Percentiles rank a stretch among this genome's conserved stretches.
phyloP scores from a whole-genome alignment of 92 coral and sea anemone species.

The Palythoa caribaeorum region DNA sequence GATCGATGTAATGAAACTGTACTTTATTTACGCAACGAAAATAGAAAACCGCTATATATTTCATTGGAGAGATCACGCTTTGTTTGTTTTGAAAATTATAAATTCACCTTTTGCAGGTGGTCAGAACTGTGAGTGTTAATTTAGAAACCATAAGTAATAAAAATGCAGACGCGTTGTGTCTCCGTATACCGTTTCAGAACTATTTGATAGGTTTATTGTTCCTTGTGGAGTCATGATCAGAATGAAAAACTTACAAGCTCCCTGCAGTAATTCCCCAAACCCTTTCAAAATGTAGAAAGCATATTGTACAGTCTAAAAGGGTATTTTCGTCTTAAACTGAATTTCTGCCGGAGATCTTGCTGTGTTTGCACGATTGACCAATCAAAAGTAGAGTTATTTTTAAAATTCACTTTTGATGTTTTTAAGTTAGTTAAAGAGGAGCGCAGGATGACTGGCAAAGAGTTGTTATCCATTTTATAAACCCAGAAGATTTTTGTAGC shows the following conservation, averaged over 20 bases:
- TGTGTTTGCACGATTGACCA: constrained; percentile 28
- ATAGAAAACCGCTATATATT: neutral
- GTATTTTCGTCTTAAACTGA: neutral
- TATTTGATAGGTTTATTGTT: no score
- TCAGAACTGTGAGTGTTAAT: neutral
- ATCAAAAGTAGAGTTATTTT: constrained; percentile 37
- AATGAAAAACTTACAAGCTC: no score
- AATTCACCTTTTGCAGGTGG: constrained; percentile 1
- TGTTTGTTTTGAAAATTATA: neutral
- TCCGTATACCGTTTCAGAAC: neutral
- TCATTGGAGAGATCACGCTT: neutral
- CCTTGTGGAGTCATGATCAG: no score
- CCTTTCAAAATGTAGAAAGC: no score
- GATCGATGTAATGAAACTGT: neutral
- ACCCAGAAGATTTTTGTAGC: neutral
- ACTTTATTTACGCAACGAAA: neutral
- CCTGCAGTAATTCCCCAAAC: no score
- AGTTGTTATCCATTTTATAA: neutral
- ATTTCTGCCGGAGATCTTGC: constrained; percentile 19
- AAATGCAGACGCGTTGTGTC: neutral
- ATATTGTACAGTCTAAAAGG: neutral
- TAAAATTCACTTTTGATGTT: neutral
- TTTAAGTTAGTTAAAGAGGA: neutral
- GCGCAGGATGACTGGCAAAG: neutral
- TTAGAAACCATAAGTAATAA: neutral